Evolutionary conservation across 2,888 invertebrate genomes (phyloP), one percentile per base, ranked within the genome.

Genomic region (Fragum fragum): DNA sequence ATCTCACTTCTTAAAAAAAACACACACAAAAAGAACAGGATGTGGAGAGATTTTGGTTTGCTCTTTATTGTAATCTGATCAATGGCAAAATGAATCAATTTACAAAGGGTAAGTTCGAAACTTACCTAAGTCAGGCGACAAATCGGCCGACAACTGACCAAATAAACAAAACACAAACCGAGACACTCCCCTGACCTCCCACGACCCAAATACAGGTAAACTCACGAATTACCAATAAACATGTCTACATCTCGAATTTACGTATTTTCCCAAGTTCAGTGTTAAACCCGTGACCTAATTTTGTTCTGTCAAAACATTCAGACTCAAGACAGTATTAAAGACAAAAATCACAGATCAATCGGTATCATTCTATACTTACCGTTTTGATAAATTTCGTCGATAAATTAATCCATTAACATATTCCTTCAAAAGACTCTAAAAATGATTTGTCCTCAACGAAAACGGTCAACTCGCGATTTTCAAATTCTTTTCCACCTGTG

Each of bases 401-500:
- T 32, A 28, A 70, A 6, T 53, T 26, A 57, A 53, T 21, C 52
- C 26, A 47, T 0, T 53, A 47, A 53, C 53, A 53, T 70, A 18
- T 53, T 21, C 21, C 36, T 32, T 32, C 6, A 1, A n/a, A 29
- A 16, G n/a, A 14, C 14, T 1, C n/a, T n/a, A 57, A 26, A 7
- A 61, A n/a, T 32, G 9, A n/a, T 61, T n/a, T 6, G 32, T 28
- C 14, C n/a, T 29, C 16, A 32, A 32, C 29, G 47, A 47, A 39
- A 47, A 47, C 47, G 47, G n/a, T 18, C 47, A 47, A 75, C 68
- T 71, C 68, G 77, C 74, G 78, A 69, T 79, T 82, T 83, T 83
- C 76, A 83, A 83, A 83, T 83, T 53, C 69, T 76, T 83, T 73
- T 79, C 76, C 73, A 83, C 83, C 83, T 83, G 83, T 83, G 83